Conservation (phyloP, 2,113 vertebrate species). For the Apteryx owenii region DNA sequence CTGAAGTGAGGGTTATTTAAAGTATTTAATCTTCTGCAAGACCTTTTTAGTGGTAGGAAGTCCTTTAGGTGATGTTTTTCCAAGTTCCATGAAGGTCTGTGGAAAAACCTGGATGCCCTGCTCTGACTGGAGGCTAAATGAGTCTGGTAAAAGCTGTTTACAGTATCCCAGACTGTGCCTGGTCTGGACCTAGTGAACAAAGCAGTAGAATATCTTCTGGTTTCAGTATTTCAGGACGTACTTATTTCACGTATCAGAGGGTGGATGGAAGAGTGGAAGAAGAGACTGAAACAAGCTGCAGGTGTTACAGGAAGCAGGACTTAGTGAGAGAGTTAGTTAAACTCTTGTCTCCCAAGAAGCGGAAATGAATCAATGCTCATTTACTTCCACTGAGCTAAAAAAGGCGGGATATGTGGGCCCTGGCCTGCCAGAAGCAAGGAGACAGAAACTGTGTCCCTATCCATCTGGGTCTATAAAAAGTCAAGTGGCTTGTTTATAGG, state of each 20-base stretch:
- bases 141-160: neutral
- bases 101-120: neutral
- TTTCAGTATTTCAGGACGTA: neutral
- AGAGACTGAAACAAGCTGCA: neutral
- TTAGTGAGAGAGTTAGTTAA: neutral
- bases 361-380: neutral
- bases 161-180: neutral
- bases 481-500: neutral
- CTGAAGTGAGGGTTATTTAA: neutral
- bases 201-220: neutral
- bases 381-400: neutral
- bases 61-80: neutral
- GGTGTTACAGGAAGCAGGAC: neutral
- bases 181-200: neutral
- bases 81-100: neutral
- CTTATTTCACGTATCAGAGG: neutral
- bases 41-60: neutral
- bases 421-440: neutral
- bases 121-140: neutral
- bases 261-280: neutral
- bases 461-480: neutral
- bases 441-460: neutral
- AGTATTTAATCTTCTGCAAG: neutral
- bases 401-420: neutral
- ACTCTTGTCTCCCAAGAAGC: neutral